Evolutionary conservation across 2,888 invertebrate genomes (phyloP).

Genomic region (Vesta saturnalis): DNA sequence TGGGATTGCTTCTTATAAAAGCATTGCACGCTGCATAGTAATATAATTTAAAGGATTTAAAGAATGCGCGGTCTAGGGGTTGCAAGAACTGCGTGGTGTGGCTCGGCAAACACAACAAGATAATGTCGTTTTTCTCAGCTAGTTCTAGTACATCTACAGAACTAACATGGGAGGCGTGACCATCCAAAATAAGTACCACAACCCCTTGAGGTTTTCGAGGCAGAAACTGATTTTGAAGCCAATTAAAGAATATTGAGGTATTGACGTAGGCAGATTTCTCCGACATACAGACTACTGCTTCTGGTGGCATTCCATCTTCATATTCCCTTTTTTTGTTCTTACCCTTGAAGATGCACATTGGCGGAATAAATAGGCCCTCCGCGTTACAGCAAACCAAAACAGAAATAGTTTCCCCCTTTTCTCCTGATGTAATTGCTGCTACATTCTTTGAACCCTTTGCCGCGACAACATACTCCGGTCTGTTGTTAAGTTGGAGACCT

Average conservation of each 20-base stretch:
- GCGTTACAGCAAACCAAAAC: neutral
- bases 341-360: neutral
- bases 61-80: too few relatives aligned
- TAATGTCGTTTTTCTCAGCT: too few relatives aligned
- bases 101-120: neutral
- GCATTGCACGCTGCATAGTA: neutral
- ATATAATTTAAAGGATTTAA: too few relatives aligned
- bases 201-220: neutral
- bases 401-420: neutral
- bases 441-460: too few relatives aligned
- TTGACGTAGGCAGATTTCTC: neutral
- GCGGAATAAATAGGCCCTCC: neutral
- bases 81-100: neutral
- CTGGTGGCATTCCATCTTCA: neutral
- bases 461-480: too few relatives aligned
- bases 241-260: too few relatives aligned
- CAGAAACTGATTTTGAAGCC: neutral
- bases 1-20: neutral
- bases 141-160: neutral
- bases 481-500: too few relatives aligned
- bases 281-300: neutral
- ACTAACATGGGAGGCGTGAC: neutral
- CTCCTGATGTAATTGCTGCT: neutral
- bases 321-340: too few relatives aligned
- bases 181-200: neutral